Base-by-base conservation (phyloP, 2,888 invertebrate genomes). In the Taenaris catops region DNA sequence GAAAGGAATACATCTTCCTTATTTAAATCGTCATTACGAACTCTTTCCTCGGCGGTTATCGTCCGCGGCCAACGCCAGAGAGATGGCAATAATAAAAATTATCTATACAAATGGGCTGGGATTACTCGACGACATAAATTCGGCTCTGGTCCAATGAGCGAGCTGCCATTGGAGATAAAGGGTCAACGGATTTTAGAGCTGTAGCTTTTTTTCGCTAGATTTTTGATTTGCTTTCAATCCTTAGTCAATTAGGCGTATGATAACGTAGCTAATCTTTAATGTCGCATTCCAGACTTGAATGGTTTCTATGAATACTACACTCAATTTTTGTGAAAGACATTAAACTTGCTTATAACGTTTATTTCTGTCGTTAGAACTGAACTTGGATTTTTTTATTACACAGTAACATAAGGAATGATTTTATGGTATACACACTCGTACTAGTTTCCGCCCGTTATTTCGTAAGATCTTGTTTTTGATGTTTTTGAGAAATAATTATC, bases 11-110 rank as follows among this genome's bases (percentile, higher is more conserved):
- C 81, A 70, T 84, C 84, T 86, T 83, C 81, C 83, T 81, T 83
- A 80, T 76, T 86, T 81, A 84, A 86, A 84, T 79, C 58, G 83
- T 84, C 84, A 81, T 86, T 84, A 83, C 80, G 79, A 84, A 84
- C 83, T 84, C 83, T 84, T 84, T 86, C 79, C 69, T 72, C 67
- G 58, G 34, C 64, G 64, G 69, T 76, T 81, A 83, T 81, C 79
- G 73, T 65, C 63, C 58, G 73, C 71, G 79, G 74, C 72, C 75
- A 79, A 76, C 74, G 68, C 61, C 62, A 63, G 56, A 67, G 76
- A 80, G 83, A 84, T 84, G 81, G 83, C 84, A 86, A 86, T 86
- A 86, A 86, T 86, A 86, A 86, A 86, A 86, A 86, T 86, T 86
- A 86, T 86, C 86, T 84, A 84, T 86, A 86, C 84, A 86, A 86